These are phyloP conservation scores for Guaruba guarouba DNA, from an alignment of 2,113 vertebrate genomes.

Conservation along the genomic window DNA sequence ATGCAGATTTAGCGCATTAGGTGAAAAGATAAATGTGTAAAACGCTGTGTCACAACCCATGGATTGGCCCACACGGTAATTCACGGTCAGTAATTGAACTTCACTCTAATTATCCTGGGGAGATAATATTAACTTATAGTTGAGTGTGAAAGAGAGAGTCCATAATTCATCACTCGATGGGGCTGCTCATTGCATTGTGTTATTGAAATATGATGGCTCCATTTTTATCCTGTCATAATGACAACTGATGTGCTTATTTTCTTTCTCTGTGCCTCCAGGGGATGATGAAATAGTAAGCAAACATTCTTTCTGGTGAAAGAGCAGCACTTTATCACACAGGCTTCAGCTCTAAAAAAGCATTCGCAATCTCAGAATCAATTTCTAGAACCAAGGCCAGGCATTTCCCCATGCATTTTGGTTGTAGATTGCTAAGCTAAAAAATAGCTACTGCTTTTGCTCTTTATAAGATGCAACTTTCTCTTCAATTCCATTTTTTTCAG, in stretches of 20 bases:
- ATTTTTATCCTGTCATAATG: slow-evolving; percentile 99
- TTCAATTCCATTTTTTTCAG: neutral
- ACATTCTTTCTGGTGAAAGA: slow-evolving; percentile 89
- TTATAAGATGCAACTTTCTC: neutral
- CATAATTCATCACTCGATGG: slow-evolving; percentile 91
- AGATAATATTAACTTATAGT: slow-evolving; percentile 98
- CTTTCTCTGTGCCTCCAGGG: slow-evolving; percentile 86
- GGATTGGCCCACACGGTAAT: slow-evolving; percentile 83
- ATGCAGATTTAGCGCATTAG: slow-evolving; percentile 90
- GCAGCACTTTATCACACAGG: slow-evolving; percentile 86
- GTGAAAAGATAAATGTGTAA: slow-evolving; percentile 95
- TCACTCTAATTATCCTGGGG: slow-evolving; percentile 96
- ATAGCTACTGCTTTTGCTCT: neutral
- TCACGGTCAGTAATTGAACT: slow-evolving; percentile 97
- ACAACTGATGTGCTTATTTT: slow-evolving; percentile 99
- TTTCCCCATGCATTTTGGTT: neutral
- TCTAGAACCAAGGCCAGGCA: neutral
- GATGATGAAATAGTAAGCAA: slow-evolving; percentile 97
- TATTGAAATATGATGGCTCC: slow-evolving; percentile 99
- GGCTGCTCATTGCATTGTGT: slow-evolving; percentile 87
- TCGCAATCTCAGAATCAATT: slow-evolving; percentile 33
- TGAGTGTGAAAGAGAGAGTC: slow-evolving; percentile 82
- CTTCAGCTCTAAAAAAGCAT: slow-evolving; percentile 51
- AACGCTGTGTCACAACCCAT: slow-evolving; percentile 85
- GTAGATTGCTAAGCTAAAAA: neutral